Conservation (phyloP, 2,797 vertebrate genomes). For the Channa striata region DNA sequence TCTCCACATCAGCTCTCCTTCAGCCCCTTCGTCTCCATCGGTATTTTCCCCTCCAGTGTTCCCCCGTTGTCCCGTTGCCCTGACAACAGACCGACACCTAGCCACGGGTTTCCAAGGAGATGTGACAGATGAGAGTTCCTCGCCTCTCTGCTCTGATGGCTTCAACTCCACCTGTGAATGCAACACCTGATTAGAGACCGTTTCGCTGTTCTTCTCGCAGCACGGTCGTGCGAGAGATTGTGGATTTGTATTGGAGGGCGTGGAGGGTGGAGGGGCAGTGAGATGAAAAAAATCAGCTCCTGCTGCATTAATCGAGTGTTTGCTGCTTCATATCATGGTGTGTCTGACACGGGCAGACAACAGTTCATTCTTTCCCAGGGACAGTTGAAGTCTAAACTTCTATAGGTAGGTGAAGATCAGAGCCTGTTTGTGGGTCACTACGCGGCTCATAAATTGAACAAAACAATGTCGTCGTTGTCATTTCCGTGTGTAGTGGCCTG, state of each 20-base stretch:
- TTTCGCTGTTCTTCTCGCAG: not conserved
- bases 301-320: not conserved
- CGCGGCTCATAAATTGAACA: no score
- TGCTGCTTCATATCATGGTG: no score
- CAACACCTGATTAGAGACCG: not conserved
- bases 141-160: constrained; percentile 20
- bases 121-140: constrained; percentile 40
- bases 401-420: no score
- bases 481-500: no score
- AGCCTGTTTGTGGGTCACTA: no score
- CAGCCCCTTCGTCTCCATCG: not conserved
- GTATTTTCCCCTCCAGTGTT: constrained; percentile 30
- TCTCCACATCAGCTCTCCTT: constrained; percentile 22
- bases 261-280: not conserved
- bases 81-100: constrained; percentile 73
- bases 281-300: constrained; percentile 7
- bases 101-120: constrained; percentile 64
- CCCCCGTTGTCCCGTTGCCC: constrained; percentile 55
- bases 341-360: no score
- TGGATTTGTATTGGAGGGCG: constrained; percentile 10
- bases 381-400: no score
- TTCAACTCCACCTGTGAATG: constrained; percentile 22
- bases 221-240: constrained; percentile 13
- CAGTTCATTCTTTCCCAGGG: no score
- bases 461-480: no score